These are phyloP conservation scores for Coptodon rendalli DNA, from an alignment of 2,113 vertebrate species.

Conservation along the genomic window DNA sequence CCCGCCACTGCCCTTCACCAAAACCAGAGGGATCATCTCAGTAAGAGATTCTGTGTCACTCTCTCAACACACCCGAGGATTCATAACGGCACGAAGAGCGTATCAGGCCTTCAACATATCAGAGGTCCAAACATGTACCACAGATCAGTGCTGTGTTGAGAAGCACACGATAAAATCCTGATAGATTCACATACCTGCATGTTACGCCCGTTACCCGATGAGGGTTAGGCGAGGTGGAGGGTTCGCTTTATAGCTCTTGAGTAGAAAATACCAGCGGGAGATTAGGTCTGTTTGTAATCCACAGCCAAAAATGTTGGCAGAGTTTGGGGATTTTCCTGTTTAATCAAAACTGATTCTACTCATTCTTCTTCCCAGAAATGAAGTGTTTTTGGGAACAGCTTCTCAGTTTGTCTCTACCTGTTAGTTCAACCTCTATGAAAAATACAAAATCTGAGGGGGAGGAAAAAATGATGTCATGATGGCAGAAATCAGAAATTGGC, in stretches of 20 bases:
- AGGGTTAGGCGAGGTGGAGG: background rate
- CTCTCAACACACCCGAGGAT: constrained; percentile 9
- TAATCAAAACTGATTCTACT: constrained; percentile 52
- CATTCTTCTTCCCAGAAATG: constrained; percentile 41
- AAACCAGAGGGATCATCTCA: constrained; percentile 57
- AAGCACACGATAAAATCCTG: background rate
- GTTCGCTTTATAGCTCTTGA: background rate
- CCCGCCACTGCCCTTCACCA: constrained; percentile 49
- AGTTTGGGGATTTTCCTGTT: constrained; percentile 41
- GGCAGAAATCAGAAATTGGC: background rate
- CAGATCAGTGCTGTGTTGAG: background rate
- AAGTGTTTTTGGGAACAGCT: background rate
- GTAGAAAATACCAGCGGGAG: constrained; percentile 9
- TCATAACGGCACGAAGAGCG: background rate
- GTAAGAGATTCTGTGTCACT: constrained; percentile 48
- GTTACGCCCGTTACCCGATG: background rate
- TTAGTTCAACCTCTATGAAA: background rate
- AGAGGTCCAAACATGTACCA: background rate
- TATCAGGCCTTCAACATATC: background rate
- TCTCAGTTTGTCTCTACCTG: constrained; percentile 10
- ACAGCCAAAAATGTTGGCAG: constrained; percentile 12
- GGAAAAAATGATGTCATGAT: background rate
- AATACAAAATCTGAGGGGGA: background rate
- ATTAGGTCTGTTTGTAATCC: constrained; percentile 60
- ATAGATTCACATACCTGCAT: background rate